A percentile compares a stretch with the other conserved stretches of the same genome.
Evolutionary conservation across 2,888 invertebrate species (phyloP).

Genomic region (Agrotis exclamationis): DNA sequence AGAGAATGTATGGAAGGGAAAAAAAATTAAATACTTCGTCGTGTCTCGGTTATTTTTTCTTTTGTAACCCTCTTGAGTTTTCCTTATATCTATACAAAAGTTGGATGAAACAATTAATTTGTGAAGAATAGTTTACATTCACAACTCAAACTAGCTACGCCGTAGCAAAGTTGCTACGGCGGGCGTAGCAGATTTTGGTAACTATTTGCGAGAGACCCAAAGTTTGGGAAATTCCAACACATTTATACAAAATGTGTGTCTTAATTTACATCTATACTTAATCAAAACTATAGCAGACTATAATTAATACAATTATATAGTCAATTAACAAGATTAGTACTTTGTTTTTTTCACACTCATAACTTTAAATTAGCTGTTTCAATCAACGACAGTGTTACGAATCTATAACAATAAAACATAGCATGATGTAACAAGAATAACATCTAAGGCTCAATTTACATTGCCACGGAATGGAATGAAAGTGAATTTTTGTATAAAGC

Average conservation of each 20-base stretch:
- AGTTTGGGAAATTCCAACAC: not conserved
- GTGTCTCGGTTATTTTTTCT: conserved; percentile 87
- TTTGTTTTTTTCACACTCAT: conserved; percentile 8
- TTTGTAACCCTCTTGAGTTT: conserved; percentile 69
- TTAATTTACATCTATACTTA: not conserved
- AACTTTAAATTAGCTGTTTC: conserved; percentile 29
- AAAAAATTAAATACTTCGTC: conserved; percentile 91
- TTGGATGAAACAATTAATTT: conserved; percentile 8
- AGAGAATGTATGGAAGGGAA: conserved; percentile 90
- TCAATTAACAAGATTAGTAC: not conserved
- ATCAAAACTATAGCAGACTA: not conserved
- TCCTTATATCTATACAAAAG: conserved; percentile 40
- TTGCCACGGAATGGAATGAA: too few species aligned
- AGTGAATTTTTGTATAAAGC: too few species aligned
- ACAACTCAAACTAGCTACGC: not conserved
- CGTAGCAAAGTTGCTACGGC: conserved; percentile 17
- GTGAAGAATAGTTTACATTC: not conserved
- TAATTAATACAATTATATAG: conserved; percentile 22
- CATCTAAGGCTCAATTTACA: not conserved
- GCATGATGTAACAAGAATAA: conserved; percentile 15
- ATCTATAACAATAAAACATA: conserved; percentile 23
- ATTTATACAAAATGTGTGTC: not conserved
- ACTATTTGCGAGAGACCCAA: not conserved
- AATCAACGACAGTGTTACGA: conserved; percentile 27
- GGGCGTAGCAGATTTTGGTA: not conserved